Conservation (phyloP, 2,888 invertebrate genomes). For the Alsophila aescularia region DNA sequence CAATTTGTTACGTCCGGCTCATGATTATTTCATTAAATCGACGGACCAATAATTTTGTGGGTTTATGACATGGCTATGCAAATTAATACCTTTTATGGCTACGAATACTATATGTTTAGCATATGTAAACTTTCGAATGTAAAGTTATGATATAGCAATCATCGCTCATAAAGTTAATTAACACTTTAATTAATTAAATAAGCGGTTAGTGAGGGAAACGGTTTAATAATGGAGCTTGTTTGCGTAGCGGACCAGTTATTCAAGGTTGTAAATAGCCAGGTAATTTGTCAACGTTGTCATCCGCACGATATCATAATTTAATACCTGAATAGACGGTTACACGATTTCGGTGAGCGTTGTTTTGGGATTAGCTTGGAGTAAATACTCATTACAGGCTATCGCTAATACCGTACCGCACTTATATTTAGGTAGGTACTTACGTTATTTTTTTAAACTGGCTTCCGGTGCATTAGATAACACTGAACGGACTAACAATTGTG, state of each 20-base stretch:
- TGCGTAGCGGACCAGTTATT: conserved; percentile 17
- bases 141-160: conserved; percentile 27
- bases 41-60: conserved; percentile 44
- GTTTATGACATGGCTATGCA: conserved; percentile 38
- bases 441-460: not conserved
- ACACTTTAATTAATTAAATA: conserved; percentile 32
- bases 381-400: conserved; percentile 50
- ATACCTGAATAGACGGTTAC: conserved; percentile 15
- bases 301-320: conserved; percentile 22
- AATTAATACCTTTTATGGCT: conserved; percentile 31
- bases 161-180: conserved; percentile 29
- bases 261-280: conserved; percentile 19
- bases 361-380: conserved; percentile 32
- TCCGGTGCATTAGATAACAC: conserved; percentile 2
- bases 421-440: not conserved
- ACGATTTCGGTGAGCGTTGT: conserved; percentile 20
- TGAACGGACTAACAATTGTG: too few relatives aligned
- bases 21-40: conserved; percentile 51
- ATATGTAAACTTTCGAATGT: conserved; percentile 27
- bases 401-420: conserved; percentile 36
- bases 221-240: conserved; percentile 21
- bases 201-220: conserved; percentile 17
- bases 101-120: conserved; percentile 22
- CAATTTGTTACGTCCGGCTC: conserved; percentile 52
- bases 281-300: conserved; percentile 27